Evolutionary conservation across 2,113 vertebrate genomes (phyloP).

Genomic region (Setophaga coronata): DNA sequence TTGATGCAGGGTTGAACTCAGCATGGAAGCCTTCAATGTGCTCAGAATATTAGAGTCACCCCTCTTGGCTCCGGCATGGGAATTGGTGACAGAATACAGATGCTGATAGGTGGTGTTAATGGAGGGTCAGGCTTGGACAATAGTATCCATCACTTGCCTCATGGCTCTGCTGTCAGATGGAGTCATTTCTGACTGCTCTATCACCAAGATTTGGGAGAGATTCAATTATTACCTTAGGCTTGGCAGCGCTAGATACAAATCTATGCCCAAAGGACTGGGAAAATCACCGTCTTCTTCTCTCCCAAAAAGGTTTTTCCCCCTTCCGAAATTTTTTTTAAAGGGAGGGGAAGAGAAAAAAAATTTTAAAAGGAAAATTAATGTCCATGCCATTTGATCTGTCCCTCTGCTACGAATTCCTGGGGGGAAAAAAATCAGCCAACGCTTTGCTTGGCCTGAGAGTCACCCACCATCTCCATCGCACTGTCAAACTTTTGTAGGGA

Average conservation of each 20-base stretch:
- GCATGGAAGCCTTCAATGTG: slow-evolving; percentile 74
- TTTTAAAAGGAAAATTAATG: not conserved
- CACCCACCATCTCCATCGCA: not conserved
- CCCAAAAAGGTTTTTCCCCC: not conserved
- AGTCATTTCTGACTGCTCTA: slow-evolving; percentile 82
- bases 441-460: not conserved
- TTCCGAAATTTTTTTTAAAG: not conserved
- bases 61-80: slow-evolving; percentile 81
- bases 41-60: slow-evolving; percentile 82
- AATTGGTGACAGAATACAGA: slow-evolving; percentile 87
- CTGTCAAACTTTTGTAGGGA: not conserved
- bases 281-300: not conserved
- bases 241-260: slow-evolving; percentile 73
- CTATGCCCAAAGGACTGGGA: slow-evolving; percentile 17
- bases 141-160: slow-evolving; percentile 90
- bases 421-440: not conserved
- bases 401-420: not conserved
- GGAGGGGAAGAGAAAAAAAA: accelerated
- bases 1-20: slow-evolving; percentile 70
- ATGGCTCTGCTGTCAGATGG: slow-evolving; percentile 82
- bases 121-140: slow-evolving; percentile 90
- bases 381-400: not conserved
- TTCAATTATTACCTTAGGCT: slow-evolving; percentile 85
- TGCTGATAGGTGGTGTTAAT: slow-evolving; percentile 93
- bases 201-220: slow-evolving; percentile 84